phyloP scores from a whole-genome alignment of 2,113 vertebrate genomes.

The Scomber colias region DNA sequence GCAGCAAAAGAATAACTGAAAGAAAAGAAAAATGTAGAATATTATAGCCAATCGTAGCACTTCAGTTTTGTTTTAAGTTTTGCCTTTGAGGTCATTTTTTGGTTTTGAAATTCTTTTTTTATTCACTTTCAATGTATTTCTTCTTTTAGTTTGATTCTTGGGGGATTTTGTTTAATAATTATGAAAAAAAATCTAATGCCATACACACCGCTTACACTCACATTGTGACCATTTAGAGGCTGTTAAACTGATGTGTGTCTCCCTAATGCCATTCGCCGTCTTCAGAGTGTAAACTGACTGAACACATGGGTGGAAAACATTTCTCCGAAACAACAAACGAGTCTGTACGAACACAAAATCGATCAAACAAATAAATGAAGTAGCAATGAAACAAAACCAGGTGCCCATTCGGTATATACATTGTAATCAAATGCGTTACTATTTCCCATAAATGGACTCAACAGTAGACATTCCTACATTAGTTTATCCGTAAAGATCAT shows the following conservation, averaged over 20 bases:
- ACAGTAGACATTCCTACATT: slow-evolving; percentile 77
- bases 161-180: no score
- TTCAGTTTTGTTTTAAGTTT: no score
- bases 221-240: slow-evolving; percentile 29
- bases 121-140: no score
- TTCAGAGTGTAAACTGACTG: slow-evolving; percentile 55
- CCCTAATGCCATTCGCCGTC: slow-evolving; percentile 28
- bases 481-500: slow-evolving; percentile 72
- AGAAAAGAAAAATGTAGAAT: no score
- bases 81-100: no score
- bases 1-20: no score
- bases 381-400: slow-evolving; percentile 72
- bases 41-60: no score
- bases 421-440: slow-evolving; percentile 74
- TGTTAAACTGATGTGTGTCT: slow-evolving; percentile 34
- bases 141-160: no score
- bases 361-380: slow-evolving; percentile 60
- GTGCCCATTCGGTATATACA: slow-evolving; percentile 81
- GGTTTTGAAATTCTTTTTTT: no score
- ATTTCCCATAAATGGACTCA: slow-evolving; percentile 70
- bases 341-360: slow-evolving; percentile 64
- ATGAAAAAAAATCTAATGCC: no score
- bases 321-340: slow-evolving; percentile 71
- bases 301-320: slow-evolving; percentile 71
- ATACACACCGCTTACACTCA: slow-evolving; percentile 11